These are phyloP conservation scores for Mus musculus DNA, from an alignment of 2,113 vertebrate species.

Conservation along the genomic window GRCm39 chr6:33019501-33020000, in stretches of 20 bases:
- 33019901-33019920: neutral
- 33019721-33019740: neutral
- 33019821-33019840: neutral
- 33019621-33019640: constrained; percentile 1
- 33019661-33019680: neutral
- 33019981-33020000: neutral
- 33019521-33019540: constrained; percentile 26
- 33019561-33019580: neutral
- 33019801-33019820: neutral
- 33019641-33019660: neutral
- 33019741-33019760: neutral
- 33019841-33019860: neutral
- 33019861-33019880: neutral
- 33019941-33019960: neutral
- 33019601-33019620: neutral
- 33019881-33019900: neutral
- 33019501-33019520: neutral
- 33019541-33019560: neutral
- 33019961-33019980: neutral
- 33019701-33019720: neutral
- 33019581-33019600: neutral
- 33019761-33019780: neutral
- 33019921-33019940: neutral
- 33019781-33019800: neutral
- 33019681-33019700: neutral